Evolutionary conservation across 2,888 invertebrate genomes (phyloP).

Genomic region (Standfussiana lucernea): DNA sequence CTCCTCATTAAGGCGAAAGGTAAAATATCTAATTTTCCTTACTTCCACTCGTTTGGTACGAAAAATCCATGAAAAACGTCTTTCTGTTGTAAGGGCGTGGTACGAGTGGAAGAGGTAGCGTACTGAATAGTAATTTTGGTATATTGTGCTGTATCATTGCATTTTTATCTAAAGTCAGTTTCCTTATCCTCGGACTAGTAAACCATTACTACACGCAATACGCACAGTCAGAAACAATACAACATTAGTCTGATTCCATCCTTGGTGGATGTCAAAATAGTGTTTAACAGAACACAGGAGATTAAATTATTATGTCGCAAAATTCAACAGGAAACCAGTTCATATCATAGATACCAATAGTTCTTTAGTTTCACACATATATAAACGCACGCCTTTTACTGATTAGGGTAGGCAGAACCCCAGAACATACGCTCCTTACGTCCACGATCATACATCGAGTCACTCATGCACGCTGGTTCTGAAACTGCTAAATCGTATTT

Average conservation of each 20-base stretch:
- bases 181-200: not conserved
- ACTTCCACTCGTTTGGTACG: slow-evolving; percentile 78
- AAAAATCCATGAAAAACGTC: slow-evolving; percentile 83
- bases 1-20: slow-evolving; percentile 80
- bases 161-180: not conserved
- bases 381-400: not conserved
- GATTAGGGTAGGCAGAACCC: not conserved
- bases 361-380: not conserved
- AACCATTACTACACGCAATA: not conserved
- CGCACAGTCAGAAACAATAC: not conserved
- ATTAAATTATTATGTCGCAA: not conserved
- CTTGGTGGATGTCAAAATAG: not conserved
- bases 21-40: slow-evolving; percentile 85
- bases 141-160: not conserved
- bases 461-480: not conserved
- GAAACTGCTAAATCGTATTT: slow-evolving; percentile 22
- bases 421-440: not conserved
- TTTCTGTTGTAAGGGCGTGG: slow-evolving; percentile 71
- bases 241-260: not conserved
- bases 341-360: not conserved
- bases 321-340: not conserved
- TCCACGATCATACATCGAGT: not conserved
- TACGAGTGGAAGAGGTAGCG: slow-evolving; percentile 44
- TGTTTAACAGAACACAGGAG: not conserved
- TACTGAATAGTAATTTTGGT: not conserved